A percentile compares a stretch with the other conserved stretches of the same genome.
These are phyloP conservation scores for Rousettus leschenaultii DNA, from an alignment of 2,113 vertebrate species.

Conservation along the genomic window DNA sequence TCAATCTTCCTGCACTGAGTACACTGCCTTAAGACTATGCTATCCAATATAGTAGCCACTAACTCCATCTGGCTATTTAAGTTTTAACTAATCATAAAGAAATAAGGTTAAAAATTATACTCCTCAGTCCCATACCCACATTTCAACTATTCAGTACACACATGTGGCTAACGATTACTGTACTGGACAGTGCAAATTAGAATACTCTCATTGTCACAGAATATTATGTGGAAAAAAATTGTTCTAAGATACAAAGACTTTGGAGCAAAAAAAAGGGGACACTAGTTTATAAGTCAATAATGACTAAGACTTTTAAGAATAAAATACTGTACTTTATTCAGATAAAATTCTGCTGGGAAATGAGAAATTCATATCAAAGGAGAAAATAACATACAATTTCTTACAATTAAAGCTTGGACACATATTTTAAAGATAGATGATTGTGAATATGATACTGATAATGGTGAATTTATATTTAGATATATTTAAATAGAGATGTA, in stretches of 20 bases:
- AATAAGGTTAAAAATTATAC: neutral
- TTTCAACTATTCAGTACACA: neutral
- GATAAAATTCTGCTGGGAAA: neutral
- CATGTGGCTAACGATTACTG: neutral
- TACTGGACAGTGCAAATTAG: neutral
- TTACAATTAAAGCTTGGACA: neutral
- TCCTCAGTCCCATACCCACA: neutral
- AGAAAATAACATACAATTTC: neutral
- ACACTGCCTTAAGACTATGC: neutral
- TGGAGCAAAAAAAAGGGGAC: neutral
- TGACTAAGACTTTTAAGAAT: neutral
- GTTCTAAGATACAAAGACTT: neutral
- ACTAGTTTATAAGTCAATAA: neutral
- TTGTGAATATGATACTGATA: neutral
- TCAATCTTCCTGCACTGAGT: neutral
- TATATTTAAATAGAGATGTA: neutral
- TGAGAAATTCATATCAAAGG: neutral
- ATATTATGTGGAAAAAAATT: neutral
- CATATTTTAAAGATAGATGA: neutral
- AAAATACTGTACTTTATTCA: neutral
- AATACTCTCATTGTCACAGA: neutral
- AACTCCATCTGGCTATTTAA: neutral
- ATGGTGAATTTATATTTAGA: neutral
- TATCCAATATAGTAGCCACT: neutral
- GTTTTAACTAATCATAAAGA: slow-evolving; percentile 19